These are phyloP conservation scores for Aurelia sp. DNA, from an alignment of 30 jellyfish, hydroid and myxozoan genomes.

Conservation along the genomic window DNA sequence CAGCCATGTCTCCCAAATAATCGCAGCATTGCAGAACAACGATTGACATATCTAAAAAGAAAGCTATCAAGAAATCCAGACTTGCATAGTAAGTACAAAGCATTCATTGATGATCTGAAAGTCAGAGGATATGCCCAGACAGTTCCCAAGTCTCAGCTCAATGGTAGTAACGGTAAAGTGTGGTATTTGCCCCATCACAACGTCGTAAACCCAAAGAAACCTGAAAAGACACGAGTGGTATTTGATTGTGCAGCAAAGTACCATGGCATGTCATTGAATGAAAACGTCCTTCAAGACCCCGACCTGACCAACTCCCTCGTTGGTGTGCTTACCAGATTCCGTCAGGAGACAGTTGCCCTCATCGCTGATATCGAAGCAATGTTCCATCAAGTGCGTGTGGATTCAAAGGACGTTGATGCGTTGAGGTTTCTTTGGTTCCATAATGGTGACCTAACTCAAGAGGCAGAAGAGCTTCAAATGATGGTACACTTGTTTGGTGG, in stretches of 20 bases:
- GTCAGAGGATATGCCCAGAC: slow-evolving; percentile 4
- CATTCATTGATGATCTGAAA: not conserved
- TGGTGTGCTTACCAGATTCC: slow-evolving; percentile 52
- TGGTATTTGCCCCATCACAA: slow-evolving; percentile 88
- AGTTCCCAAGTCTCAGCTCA: slow-evolving; percentile 17
- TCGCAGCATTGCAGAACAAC: slow-evolving; percentile 18
- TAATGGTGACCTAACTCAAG: slow-evolving; percentile 47
- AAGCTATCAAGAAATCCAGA: not conserved
- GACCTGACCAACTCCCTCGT: slow-evolving; percentile 64
- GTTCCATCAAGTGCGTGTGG: slow-evolving; percentile 78
- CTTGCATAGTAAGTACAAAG: slow-evolving; percentile 1
- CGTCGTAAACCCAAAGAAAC: slow-evolving; percentile 72
- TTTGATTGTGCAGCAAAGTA: slow-evolving; percentile 80
- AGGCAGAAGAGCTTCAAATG: slow-evolving; percentile 58
- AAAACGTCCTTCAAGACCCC: slow-evolving; percentile 72
- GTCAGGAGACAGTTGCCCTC: slow-evolving; percentile 75
- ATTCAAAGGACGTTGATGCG: slow-evolving; percentile 29
- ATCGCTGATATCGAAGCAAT: slow-evolving; percentile 76
- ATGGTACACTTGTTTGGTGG: slow-evolving; percentile 75
- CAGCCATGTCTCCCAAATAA: slow-evolving; percentile 47
- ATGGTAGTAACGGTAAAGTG: not conserved
- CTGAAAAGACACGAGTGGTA: slow-evolving; percentile 69
- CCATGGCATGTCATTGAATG: slow-evolving; percentile 56
- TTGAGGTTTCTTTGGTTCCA: slow-evolving; percentile 77
- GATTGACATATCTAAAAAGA: slow-evolving; percentile 10